Conservation (phyloP, 2,113 vertebrate genomes). For the Sylvilagus bachmani region DNA sequence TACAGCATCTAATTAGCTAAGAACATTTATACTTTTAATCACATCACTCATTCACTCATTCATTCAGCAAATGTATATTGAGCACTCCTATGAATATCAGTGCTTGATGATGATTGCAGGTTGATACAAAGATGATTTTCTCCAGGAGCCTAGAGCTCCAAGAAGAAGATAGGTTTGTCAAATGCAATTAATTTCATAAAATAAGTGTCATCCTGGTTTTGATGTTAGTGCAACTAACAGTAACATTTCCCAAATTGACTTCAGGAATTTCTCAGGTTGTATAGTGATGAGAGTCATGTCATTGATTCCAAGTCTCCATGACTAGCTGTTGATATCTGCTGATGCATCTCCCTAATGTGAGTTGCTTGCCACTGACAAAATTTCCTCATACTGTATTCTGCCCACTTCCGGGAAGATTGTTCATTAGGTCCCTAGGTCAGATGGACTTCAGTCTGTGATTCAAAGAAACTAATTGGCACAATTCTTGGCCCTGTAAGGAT, state of each 20-base stretch:
- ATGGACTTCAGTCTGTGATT: background rate
- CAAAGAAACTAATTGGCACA: background rate
- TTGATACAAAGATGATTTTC: background rate
- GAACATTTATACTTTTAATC: no score
- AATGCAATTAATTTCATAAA: background rate
- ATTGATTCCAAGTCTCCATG: background rate
- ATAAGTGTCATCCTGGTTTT: background rate
- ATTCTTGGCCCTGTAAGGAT: background rate
- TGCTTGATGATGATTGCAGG: background rate
- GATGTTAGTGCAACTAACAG: background rate
- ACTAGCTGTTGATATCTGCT: background rate
- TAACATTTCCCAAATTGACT: background rate
- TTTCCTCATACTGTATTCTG: background rate
- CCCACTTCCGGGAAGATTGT: background rate
- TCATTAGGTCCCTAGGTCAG: background rate
- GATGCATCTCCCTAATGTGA: background rate
- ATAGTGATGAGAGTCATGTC: no score
- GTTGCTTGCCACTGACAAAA: background rate
- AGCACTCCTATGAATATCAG: background rate
- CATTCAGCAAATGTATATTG: background rate
- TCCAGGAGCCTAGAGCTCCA: background rate
- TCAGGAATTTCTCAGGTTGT: background rate
- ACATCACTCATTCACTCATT: background rate
- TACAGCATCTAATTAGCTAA: background rate
- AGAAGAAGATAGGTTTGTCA: background rate